Evolutionary conservation across 2,797 vertebrate species (phyloP), one percentile per base, ranked within the genome.

Genomic region (Poeciliopsis presidionis): DNA sequence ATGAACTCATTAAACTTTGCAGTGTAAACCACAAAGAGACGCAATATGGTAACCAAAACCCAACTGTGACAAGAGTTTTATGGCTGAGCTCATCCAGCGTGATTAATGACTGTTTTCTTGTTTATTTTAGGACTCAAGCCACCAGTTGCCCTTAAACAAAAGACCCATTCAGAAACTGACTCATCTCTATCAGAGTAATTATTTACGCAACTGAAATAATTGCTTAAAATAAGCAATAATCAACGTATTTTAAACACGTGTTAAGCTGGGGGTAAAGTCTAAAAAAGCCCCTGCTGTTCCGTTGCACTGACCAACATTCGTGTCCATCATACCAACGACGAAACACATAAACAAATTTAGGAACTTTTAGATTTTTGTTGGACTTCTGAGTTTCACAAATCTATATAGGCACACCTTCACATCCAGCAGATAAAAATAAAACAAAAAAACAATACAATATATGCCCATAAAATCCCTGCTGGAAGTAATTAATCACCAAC

Each of bases 401-500:
- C 49, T 30, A 13, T 45, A 55, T 16, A 59, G 4, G 45, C 16
- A 74, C 16, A 46, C 4, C 2, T 81, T 85, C 41, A 30, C 67
- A 46, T 69, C 28, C 57, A 22, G 45, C 59, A 49, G 72, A 85
- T 30, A 73, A 39, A 78, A 20, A 59, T 30, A 71, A 87, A 87
- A 88, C 30, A 4, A 36, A 36, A 36, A 36, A 36, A 36, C 80
- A 85, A 92, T 88, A 87, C 87, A 92, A 88, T 75, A 90, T 74
- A 89, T 93, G 90, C 91, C 79, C 61, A 75, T 63, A 59, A 90
- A 94, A 94, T 93, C 91, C 92, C 88, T 91, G 84, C 85, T 97
- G 97, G 97, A 97, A 97, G 95, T 96, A 97, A 97, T 99, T 99
- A 98, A 99, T 98, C 96, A 96, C 94, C 91, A 81, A 86, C 92